Conservation (phyloP, 2,888 invertebrate species). For the Parascotia fuliginaria region DNA sequence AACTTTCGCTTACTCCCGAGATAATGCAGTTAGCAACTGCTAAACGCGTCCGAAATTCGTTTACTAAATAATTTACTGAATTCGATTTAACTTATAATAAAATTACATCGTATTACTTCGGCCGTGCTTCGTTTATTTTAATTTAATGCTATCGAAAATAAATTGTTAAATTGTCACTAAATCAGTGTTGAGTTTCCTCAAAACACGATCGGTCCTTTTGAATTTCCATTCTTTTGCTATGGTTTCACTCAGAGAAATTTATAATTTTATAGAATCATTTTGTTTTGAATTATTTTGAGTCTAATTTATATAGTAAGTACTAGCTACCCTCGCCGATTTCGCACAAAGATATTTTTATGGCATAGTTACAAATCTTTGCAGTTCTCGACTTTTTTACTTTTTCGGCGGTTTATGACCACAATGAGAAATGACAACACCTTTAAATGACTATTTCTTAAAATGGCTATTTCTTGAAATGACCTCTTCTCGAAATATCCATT, state of each 20-base stretch:
- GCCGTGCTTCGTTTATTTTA: slow-evolving; percentile 31
- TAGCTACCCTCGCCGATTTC: no score
- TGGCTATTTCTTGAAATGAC: no score
- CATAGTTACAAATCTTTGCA: no score
- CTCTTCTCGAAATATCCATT: no score
- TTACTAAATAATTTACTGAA: slow-evolving; percentile 47
- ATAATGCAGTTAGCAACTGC: slow-evolving; percentile 25
- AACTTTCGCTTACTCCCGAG: slow-evolving; percentile 6
- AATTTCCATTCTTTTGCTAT: background rate
- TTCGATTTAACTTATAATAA: slow-evolving; percentile 44
- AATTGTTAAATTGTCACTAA: slow-evolving; percentile 44
- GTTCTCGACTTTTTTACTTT: no score
- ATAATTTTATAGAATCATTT: background rate
- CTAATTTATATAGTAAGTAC: background rate
- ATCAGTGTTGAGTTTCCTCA: slow-evolving; percentile 27
- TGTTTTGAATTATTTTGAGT: background rate
- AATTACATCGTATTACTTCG: slow-evolving; percentile 36
- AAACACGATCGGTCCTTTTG: slow-evolving; percentile 4
- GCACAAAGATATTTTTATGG: no score
- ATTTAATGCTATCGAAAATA: slow-evolving; percentile 42
- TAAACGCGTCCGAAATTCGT: slow-evolving; percentile 36
- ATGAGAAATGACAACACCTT: no score
- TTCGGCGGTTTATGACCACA: no score
- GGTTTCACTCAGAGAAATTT: background rate
- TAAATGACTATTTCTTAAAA: no score